Conservation (phyloP, 2,888 invertebrate genomes). For the Didymodactylos carnosus region DNA sequence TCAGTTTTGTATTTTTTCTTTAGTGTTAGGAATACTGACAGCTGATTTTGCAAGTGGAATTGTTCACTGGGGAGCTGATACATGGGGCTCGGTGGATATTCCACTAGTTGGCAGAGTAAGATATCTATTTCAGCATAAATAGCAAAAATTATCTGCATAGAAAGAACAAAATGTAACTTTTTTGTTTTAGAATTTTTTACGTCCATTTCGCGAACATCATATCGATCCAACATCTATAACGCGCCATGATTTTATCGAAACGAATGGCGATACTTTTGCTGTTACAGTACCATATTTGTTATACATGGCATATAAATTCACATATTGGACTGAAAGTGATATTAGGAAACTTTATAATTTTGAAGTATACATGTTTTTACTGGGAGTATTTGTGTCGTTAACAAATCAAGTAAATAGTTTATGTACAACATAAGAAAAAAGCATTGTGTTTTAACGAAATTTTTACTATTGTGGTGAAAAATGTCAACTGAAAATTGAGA, state of each 20-base stretch:
- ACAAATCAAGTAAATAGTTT: conserved; percentile 87
- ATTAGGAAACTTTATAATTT: conserved; percentile 61
- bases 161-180: background rate
- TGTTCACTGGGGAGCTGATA: conserved; percentile 93
- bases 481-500: too few species aligned
- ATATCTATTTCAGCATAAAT: background rate
- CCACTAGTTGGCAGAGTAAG: conserved; percentile 66
- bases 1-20: conserved; percentile 16
- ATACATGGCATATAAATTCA: conserved; percentile 64
- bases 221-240: conserved; percentile 96
- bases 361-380: conserved; percentile 74
- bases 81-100: conserved; percentile 86
- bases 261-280: conserved; percentile 93
- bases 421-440: too few species aligned
- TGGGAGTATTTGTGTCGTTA: conserved; percentile 81
- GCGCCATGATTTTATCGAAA: conserved; percentile 91
- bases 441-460: too few species aligned
- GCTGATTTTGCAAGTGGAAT: conserved; percentile 89
- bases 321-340: conserved; percentile 47
- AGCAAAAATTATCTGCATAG: background rate
- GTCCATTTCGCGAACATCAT: conserved; percentile 94
- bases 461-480: too few species aligned
- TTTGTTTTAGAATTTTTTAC: conserved; percentile 61
- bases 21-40: conserved; percentile 67
- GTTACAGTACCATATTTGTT: conserved; percentile 66